Conservation (phyloP, 2,113 vertebrate genomes). For the Penelope pileata region DNA sequence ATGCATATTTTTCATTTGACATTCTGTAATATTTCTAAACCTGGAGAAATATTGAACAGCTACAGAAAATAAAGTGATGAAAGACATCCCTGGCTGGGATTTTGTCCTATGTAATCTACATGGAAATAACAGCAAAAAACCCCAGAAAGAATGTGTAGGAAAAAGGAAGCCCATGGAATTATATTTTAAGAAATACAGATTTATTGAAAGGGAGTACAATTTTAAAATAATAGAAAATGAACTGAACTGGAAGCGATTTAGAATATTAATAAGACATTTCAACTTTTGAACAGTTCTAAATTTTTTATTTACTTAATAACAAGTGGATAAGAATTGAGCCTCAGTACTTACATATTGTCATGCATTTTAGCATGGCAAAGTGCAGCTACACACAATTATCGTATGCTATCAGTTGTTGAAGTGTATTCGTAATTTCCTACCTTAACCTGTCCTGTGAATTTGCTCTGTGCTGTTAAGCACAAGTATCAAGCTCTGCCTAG, state of each 20-base stretch:
- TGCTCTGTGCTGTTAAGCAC: slow-evolving; percentile 42
- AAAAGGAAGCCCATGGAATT: background rate
- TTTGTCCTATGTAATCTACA: background rate
- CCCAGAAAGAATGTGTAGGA: background rate
- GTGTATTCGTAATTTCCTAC: slow-evolving; percentile 42
- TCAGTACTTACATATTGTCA: background rate
- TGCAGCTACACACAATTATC: background rate
- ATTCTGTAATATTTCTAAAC: background rate
- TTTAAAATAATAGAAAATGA: background rate
- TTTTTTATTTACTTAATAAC: background rate
- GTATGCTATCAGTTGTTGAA: background rate
- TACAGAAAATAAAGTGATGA: background rate
- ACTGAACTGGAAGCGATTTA: background rate
- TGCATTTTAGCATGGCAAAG: background rate
- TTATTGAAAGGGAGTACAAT: background rate
- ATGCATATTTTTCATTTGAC: background rate
- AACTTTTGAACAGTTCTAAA: background rate
- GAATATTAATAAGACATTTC: background rate
- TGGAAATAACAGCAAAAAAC: background rate
- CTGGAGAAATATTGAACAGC: background rate
- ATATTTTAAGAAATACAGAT: background rate
- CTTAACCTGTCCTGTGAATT: slow-evolving; percentile 52
- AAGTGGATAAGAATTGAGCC: background rate
- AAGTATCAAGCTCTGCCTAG: background rate
- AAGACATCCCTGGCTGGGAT: background rate